Base-by-base conservation (phyloP, 2,888 invertebrate species). In the Drymonia ruficornis region DNA sequence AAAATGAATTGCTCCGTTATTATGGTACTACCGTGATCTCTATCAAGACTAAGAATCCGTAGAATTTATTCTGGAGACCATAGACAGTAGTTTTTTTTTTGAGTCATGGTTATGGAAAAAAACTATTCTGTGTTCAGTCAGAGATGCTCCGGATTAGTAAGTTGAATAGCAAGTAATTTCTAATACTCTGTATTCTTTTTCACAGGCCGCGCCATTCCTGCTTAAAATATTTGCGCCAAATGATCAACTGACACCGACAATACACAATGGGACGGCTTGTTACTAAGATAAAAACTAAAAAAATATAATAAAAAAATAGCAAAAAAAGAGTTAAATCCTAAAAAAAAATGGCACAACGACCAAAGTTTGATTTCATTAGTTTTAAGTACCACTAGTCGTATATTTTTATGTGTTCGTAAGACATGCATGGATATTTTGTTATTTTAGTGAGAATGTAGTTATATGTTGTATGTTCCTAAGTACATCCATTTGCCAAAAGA, bases 281-380 rank as follows among this genome's bases (percentile, higher is more conserved):
- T 65, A 57, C 55, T 74, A 72, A 71, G 67, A 69, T 71, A 68
- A 68, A 74, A 79, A 52, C 31, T 44, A 50, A 50, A 44, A 49
- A 38, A 16, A 50, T 12, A 81, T 77, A 77, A 68, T 74, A 68
- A 67, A 69, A 75, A 79, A 78, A 64, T 59, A 58, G 23, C 47
- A 88, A 91, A 91, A 90, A 91, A 90, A 89, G 83, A 62, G 84
- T 72, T 89, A 91, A 91, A 89, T 72, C 69, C 67, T 76, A 89
- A 92, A 92, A 92, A 92, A 92, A 92, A 92, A 91, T 92, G 92
- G 91, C 91, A 90, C 92, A 90, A 91, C 90, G 91, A 91, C 91
- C 91, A 91, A 91, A 90, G 87, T 87, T 74, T 80, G 76, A 81
- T 85, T 87, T 84, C 68, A 75, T 80, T 84, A 83, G 67, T 77